Evolutionary conservation across 2,797 vertebrate genomes (phyloP).

Genomic region (Falco biarmicus): DNA sequence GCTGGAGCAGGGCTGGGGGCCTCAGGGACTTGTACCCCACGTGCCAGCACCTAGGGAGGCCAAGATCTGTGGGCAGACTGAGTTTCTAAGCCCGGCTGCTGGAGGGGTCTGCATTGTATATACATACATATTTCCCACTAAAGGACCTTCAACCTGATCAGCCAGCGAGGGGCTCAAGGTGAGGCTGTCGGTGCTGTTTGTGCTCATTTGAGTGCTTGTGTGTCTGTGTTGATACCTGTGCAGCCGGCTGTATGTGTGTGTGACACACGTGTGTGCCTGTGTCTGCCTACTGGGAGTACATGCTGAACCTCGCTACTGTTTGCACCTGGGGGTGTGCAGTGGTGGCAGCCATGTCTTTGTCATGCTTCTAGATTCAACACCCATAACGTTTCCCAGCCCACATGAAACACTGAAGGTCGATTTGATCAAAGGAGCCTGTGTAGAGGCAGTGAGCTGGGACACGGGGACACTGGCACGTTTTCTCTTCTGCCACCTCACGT

Average conservation of each 20-base stretch:
- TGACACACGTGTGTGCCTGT: neutral
- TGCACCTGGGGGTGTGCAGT: neutral
- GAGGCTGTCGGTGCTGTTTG: neutral
- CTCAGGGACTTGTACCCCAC: neutral
- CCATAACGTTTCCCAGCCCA: neutral
- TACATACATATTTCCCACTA: neutral
- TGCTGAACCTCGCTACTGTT: neutral
- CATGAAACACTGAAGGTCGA: neutral
- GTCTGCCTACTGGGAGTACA: neutral
- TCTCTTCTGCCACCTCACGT: neutral
- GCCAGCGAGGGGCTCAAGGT: neutral
- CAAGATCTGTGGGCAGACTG: neutral
- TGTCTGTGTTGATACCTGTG: neutral
- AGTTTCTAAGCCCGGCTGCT: neutral
- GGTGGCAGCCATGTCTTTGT: neutral
- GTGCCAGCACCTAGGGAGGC: neutral
- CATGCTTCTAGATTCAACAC: neutral
- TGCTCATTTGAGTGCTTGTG: neutral
- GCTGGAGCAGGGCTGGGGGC: neutral
- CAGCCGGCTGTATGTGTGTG: neutral
- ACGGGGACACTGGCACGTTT: neutral
- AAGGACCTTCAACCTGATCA: neutral
- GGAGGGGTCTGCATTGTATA: neutral
- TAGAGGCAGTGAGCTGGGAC: neutral
- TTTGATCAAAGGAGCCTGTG: neutral